Evolutionary conservation across 1,140 invertebrate genomes (phyloP).

Genomic region (Habropoda laboriosa): DNA sequence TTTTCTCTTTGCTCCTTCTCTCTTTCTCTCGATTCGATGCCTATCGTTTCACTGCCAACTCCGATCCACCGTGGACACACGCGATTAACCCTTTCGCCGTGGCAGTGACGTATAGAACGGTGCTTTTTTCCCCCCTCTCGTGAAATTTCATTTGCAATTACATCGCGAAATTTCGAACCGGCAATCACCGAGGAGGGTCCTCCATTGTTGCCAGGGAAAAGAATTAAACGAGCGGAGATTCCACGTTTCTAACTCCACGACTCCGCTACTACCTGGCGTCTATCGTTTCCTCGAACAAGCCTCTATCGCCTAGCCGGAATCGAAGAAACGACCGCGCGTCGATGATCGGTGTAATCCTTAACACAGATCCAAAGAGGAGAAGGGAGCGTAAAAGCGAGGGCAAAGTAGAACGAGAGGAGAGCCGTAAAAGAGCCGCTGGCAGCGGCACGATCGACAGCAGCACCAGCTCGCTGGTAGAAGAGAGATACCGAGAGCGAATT

Average conservation of each 20-base stretch:
- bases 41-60: slow-evolving; percentile 5
- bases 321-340: slow-evolving; percentile 2
- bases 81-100: background rate
- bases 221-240: slow-evolving; percentile 16
- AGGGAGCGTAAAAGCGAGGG: slow-evolving; percentile 37
- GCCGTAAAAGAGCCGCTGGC: slow-evolving; percentile 44
- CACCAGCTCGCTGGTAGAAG: background rate
- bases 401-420: slow-evolving; percentile 52
- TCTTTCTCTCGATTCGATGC: slow-evolving; percentile 24
- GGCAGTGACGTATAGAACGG: too few species aligned
- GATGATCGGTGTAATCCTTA: slow-evolving; percentile 20
- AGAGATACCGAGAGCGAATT: slow-evolving; percentile 45
- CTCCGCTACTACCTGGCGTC: too few species aligned
- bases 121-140: too few species aligned
- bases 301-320: background rate
- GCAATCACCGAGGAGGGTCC: too few species aligned
- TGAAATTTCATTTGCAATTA: too few species aligned
- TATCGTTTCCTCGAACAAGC: background rate
- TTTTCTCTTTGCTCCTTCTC: slow-evolving; percentile 21
- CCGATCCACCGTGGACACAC: background rate
- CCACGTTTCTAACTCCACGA: too few species aligned
- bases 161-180: too few species aligned
- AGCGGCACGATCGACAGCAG: slow-evolving; percentile 27
- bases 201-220: too few species aligned
- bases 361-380: background rate